Percentiles rank a stretch among this genome's conserved stretches.
Conservation (phyloP, 2,888 invertebrate genomes). For the Troides helena region DNA sequence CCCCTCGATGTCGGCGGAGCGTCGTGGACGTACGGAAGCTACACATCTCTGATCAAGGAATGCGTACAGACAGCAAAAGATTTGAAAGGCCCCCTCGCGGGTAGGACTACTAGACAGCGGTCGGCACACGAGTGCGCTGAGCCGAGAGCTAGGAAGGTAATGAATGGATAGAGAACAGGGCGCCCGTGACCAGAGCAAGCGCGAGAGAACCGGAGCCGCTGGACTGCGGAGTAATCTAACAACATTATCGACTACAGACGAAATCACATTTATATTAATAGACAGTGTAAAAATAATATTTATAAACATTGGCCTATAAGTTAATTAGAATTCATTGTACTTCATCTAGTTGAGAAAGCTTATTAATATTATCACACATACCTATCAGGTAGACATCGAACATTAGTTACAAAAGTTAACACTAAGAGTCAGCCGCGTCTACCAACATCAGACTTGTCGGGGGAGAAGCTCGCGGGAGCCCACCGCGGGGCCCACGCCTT, state of each 20-base stretch:
- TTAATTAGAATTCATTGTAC: slow-evolving; percentile 74
- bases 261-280: slow-evolving; percentile 72
- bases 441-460: slow-evolving; percentile 47
- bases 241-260: slow-evolving; percentile 63
- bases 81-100: neutral
- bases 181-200: slow-evolving; percentile 28
- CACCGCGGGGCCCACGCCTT: slow-evolving; percentile 37
- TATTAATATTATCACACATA: slow-evolving; percentile 78
- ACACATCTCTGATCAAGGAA: slow-evolving; percentile 1
- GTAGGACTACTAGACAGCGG: too few relatives aligned
- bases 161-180: slow-evolving; percentile 13
- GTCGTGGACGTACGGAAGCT: slow-evolving; percentile 16
- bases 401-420: slow-evolving; percentile 69
- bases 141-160: slow-evolving; percentile 1
- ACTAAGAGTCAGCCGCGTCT: slow-evolving; percentile 46
- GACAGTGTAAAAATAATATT: slow-evolving; percentile 79
- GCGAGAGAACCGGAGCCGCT: slow-evolving; percentile 43
- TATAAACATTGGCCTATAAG: slow-evolving; percentile 76
- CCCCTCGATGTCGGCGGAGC: slow-evolving; percentile 15
- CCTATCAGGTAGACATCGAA: slow-evolving; percentile 69
- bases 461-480: slow-evolving; percentile 38
- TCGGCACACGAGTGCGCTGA: neutral
- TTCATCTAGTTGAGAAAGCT: slow-evolving; percentile 75
- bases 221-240: slow-evolving; percentile 64
- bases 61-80: slow-evolving; percentile 15